Conservation (phyloP, 2,888 invertebrate genomes). For the Saturnia japonica region DNA sequence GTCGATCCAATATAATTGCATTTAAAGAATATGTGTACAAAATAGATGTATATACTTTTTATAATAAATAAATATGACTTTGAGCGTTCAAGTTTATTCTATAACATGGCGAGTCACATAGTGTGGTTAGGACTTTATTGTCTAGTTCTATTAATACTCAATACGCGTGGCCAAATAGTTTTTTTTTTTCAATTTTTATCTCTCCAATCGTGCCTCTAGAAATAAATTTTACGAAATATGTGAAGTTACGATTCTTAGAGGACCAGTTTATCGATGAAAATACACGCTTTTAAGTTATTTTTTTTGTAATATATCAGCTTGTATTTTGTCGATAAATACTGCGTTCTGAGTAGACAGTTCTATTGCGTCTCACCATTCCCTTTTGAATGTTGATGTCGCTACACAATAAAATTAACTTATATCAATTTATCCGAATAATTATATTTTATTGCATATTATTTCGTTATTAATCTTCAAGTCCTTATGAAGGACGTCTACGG, state of each 20-base stretch:
- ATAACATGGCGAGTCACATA: slow-evolving; percentile 22
- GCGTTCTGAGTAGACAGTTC: neutral
- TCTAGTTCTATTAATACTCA: slow-evolving; percentile 34
- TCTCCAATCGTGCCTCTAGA: slow-evolving; percentile 23
- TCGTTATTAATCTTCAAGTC: neutral
- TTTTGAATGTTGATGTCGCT: neutral
- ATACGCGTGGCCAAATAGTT: slow-evolving; percentile 55
- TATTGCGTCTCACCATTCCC: neutral
- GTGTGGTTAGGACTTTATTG: slow-evolving; percentile 11
- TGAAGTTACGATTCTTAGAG: neutral
- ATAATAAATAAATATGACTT: neutral
- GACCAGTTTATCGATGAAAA: neutral
- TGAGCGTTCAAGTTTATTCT: slow-evolving; percentile 28
- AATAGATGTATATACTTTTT: neutral
- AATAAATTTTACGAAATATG: neutral
- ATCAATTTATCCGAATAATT: neutral
- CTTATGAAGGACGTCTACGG: neutral
- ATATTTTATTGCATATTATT: neutral
- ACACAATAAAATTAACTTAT: neutral
- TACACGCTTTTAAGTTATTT: neutral
- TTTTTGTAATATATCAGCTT: neutral
- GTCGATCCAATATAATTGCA: neutral
- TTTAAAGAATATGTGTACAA: neutral
- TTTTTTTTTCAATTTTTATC: slow-evolving; percentile 23
- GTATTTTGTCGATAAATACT: neutral